These are phyloP conservation scores for Meles meles DNA, from an alignment of 2,113 vertebrate species.

Conservation along the genomic window DNA sequence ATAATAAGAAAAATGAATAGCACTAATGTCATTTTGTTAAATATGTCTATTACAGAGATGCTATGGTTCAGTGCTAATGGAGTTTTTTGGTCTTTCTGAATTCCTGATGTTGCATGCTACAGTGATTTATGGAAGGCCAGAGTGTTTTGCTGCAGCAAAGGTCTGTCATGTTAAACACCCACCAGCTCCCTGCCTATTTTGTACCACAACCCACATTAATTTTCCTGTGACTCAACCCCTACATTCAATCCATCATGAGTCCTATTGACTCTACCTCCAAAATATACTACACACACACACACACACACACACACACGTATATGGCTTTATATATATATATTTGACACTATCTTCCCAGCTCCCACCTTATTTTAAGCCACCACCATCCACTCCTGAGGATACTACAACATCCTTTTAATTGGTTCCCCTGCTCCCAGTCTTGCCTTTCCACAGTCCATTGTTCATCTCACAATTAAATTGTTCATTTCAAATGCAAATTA, in stretches of 20 bases:
- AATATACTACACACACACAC: not conserved
- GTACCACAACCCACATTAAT: conserved; percentile 43
- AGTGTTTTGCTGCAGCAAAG: conserved; percentile 24
- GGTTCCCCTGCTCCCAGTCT: not conserved
- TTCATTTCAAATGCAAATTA: conserved; percentile 37
- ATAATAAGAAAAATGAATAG: conserved; percentile 52
- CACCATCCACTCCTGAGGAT: not conserved
- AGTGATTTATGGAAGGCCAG: conserved; percentile 61
- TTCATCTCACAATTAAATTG: not conserved
- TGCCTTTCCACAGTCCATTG: not conserved
- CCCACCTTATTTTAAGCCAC: not conserved
- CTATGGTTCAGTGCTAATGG: conserved; percentile 50
- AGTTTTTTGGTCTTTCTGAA: conserved; percentile 40
- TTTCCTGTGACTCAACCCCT: conserved; percentile 39
- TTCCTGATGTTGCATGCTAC: conserved; percentile 28
- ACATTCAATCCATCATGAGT: conserved; percentile 27
- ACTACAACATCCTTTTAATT: not conserved
- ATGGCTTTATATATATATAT: not conserved
- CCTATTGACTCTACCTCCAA: not conserved
- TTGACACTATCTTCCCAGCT: not conserved
- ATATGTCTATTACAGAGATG: conserved; percentile 59
- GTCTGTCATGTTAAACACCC: conserved; percentile 57
- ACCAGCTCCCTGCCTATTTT: conserved; percentile 17
- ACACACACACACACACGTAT: no score
- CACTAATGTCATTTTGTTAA: conserved; percentile 54